Evolutionary conservation across 2,797 vertebrate species (phyloP), one percentile per base, ranked within the genome.

Genomic region (Trachurus trachurus): DNA sequence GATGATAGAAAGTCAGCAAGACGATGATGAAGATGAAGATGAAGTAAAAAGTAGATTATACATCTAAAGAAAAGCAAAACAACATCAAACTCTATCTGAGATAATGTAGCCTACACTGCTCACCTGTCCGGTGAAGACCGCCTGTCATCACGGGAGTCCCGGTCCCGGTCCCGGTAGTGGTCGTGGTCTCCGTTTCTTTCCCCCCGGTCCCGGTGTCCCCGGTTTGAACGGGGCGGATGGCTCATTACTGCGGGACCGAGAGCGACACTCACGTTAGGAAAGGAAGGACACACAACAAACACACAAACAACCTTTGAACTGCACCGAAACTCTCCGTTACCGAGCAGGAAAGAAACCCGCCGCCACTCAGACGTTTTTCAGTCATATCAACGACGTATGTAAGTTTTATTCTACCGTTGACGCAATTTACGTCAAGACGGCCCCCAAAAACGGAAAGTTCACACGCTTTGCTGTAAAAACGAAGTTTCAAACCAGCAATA

Each of bases 161-260:
- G 70, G 65, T 76, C n/a, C n/a, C n/a, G 26, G 2, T 74, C 54
- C 10, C 80, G 84, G 11, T 69, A 57, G 26, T 26, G 26, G 26
- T 26, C 26, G 1, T 87, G 5, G 1, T 87, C 88, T 26, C 91
- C 88, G 44, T 92, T 89, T 16, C 85, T 88, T 5, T 94, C 94
- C 31, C 31, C 26, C 26, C 26, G 89, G 78, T 91, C 26, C 26
- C 26, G 89, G 78, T 91, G 71, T 4, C 69, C 84, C 68, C 91
- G 90, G 66, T 93, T 79, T 3, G 88, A 78, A 42, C 92, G 93
- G 37, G 92, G 65, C 47, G 88, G 73, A 1, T 91, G 92, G 73
- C 91, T 95, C 95, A 96, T 96, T 31, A 31, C 94, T 93, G 83
- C 13, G 15, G 74, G 74, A 71, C 19, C 1, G 47, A 59, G 58